Base-by-base conservation (phyloP, 2,113 vertebrate genomes). In the Trinectes maculatus region DNA sequence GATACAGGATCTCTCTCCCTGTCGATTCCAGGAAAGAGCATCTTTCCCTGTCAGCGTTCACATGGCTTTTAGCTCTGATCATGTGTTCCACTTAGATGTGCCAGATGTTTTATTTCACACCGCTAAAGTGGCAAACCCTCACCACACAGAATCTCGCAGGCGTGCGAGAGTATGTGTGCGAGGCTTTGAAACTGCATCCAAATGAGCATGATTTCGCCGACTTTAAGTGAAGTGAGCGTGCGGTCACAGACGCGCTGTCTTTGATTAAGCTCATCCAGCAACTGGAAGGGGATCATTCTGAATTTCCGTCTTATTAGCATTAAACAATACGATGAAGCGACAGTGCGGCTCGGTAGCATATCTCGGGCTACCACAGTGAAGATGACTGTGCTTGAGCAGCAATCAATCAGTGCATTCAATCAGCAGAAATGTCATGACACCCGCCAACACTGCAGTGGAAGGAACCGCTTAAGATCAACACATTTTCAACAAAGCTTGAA, bases 101-200 rank as follows among this genome's bases (percentile, higher is more conserved):
- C 11, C 66, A 83, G 73, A 86, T 81, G 77, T 77, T 82, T 60
- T 13, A 48, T 64, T 58, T 72, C 58, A 46, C 31, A 28, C 7
- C 24, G 52, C 21, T 36, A 37, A 62, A 46, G 39, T 71, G 43
- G 10, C 6, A 72, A 24, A 36, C 74, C 43, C 8, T 51, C 40
- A 28, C 56, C 16, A 0, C 44, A 63, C 34, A 66, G 19, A 51
- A 18, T 69, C 34, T 19, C 40, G 21, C 37, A 18, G 39, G 26
- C 42, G 24, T 36, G 53, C 48, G 39, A 22, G 25, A 55, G 58
- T 24, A 31, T 42, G 62, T 1, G 22, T 55, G 24, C 8, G 56
- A 6, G 26, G 46, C 46, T 80, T 74, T 71, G 76, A 81, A 77
- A 64, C 71, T n/a, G 3, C 62, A 49, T 31, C 22, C 21, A 74